phyloP scores from a whole-genome alignment of 2,113 vertebrate species.

The Phrynosoma blainvillii region DNA sequence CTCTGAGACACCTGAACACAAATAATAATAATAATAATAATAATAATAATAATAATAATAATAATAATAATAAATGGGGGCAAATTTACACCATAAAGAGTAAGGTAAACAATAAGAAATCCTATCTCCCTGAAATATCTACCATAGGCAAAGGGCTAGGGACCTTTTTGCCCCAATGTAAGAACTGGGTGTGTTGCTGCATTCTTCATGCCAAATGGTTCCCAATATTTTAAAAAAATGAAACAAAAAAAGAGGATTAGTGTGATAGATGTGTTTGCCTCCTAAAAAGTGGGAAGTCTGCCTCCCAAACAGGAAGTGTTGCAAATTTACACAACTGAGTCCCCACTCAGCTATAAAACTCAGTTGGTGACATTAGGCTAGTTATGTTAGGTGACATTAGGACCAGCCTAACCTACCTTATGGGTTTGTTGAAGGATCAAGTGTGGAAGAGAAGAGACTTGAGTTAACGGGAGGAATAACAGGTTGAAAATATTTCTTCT shows the following conservation, averaged over 20 bases:
- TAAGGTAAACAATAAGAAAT: slow-evolving; percentile 68
- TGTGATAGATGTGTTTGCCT: background rate
- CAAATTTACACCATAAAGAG: slow-evolving; percentile 71
- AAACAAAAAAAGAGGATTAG: background rate
- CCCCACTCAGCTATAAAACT: no score
- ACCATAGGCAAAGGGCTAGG: slow-evolving; percentile 60
- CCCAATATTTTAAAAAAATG: slow-evolving; percentile 39
- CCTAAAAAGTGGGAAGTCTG: background rate
- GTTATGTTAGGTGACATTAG: no score
- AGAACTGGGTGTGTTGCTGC: slow-evolving; percentile 27
- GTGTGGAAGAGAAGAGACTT: no score
- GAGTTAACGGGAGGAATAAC: no score
- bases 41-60: slow-evolving; percentile 46
- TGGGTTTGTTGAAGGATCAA: no score
- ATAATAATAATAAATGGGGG: slow-evolving; percentile 56
- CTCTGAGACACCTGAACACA: slow-evolving; percentile 38
- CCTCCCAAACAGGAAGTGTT: background rate
- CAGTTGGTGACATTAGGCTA: no score
- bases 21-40: slow-evolving; percentile 20
- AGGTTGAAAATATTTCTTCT: no score
- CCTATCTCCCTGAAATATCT: slow-evolving; percentile 62
- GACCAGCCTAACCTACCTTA: no score
- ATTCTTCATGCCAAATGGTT: slow-evolving; percentile 62
- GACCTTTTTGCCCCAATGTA: slow-evolving; percentile 50
- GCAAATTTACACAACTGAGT: no score